phyloP scores from a whole-genome alignment of 2,113 vertebrate genomes.

The Centropus bengalensis region DNA sequence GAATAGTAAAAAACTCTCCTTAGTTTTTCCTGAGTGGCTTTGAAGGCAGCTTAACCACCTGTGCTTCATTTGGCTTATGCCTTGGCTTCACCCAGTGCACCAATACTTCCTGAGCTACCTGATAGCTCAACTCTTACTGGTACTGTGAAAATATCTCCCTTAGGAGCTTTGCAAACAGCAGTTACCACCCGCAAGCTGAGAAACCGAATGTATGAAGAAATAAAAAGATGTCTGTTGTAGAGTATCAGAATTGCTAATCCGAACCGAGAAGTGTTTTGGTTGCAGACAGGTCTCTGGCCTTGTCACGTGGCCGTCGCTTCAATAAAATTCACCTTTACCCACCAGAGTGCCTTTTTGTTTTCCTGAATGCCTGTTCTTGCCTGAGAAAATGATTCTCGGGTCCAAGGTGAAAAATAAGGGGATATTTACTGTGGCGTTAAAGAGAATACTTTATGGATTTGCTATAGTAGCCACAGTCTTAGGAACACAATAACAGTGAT shows the following conservation, averaged over 20 bases:
- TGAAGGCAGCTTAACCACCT: background rate
- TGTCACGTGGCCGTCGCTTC: background rate
- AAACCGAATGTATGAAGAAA: constrained; percentile 37
- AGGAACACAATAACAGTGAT: background rate
- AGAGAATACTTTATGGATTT: background rate
- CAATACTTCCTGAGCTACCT: background rate
- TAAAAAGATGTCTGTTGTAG: constrained; percentile 20
- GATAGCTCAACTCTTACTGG: background rate
- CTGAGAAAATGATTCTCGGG: background rate
- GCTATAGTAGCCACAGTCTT: background rate
- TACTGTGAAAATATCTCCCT: constrained; percentile 11
- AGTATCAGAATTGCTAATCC: background rate
- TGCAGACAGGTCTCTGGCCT: background rate
- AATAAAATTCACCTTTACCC: constrained; percentile 55
- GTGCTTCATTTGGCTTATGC: background rate
- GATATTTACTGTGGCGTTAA: background rate
- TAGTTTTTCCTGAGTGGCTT: background rate
- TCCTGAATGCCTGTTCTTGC: background rate
- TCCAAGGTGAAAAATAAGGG: background rate
- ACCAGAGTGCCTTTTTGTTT: background rate
- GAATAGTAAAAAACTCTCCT: background rate
- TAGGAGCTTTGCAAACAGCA: background rate
- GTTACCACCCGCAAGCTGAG: background rate
- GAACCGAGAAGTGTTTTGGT: background rate
- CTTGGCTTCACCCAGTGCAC: background rate